These are phyloP conservation scores for Vireo griseus DNA, from an alignment of 2,797 vertebrate species.

Conservation along the genomic window DNA sequence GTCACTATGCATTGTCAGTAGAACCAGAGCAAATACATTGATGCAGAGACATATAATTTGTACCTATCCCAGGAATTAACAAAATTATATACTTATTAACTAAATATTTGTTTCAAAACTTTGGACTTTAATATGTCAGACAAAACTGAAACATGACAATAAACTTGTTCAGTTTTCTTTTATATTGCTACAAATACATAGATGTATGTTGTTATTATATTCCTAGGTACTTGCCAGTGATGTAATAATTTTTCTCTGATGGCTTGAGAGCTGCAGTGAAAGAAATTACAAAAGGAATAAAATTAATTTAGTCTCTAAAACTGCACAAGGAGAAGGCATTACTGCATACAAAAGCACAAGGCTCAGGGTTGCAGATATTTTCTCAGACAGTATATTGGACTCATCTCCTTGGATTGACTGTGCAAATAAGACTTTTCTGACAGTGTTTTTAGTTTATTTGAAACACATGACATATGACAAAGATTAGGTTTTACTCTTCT, in stretches of 20 bases:
- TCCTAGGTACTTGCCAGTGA: neutral
- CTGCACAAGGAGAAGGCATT: neutral
- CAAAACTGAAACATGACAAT: neutral
- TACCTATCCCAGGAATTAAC: neutral
- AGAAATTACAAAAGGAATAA: neutral
- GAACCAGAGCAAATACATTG: neutral
- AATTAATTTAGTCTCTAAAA: neutral
- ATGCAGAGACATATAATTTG: neutral
- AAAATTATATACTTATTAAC: neutral
- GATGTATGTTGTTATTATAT: neutral
- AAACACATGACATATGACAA: neutral
- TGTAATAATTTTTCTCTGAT: neutral
- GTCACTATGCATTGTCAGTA: rapidly evolving
- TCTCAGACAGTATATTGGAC: neutral
- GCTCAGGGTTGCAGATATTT: neutral
- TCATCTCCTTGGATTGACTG: neutral
- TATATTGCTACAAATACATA: neutral
- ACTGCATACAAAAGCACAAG: neutral
- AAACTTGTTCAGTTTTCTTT: neutral
- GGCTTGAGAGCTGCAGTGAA: neutral
- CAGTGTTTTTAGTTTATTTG: neutral
- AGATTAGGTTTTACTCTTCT: neutral
- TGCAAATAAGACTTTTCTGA: neutral
- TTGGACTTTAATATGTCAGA: neutral
- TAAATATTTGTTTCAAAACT: neutral